Evolutionary conservation across 2,113 vertebrate genomes (phyloP).

Genomic region (Elaphurus davidianus): DNA sequence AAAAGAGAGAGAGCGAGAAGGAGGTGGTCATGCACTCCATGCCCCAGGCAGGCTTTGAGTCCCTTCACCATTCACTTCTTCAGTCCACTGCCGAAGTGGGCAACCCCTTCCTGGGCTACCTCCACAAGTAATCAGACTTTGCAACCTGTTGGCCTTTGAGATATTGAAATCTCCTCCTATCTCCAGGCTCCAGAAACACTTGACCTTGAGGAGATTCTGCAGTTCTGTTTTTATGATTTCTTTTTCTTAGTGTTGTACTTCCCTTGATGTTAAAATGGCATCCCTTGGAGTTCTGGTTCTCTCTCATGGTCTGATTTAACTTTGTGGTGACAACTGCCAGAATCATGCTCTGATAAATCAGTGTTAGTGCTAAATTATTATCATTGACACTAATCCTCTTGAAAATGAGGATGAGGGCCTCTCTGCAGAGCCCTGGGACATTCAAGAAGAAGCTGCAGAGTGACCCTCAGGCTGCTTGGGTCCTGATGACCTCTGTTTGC

Average conservation of each 20-base stretch:
- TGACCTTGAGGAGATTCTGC: neutral
- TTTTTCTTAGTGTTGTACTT: neutral
- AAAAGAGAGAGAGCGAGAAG: neutral
- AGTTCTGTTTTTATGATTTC: neutral
- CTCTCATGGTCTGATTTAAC: neutral
- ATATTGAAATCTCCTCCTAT: neutral
- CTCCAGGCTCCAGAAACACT: neutral
- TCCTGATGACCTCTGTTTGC: neutral
- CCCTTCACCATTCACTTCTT: neutral
- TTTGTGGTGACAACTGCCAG: neutral
- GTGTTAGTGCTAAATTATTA: neutral
- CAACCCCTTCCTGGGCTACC: neutral
- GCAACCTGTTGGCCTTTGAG: neutral
- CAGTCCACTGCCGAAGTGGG: neutral
- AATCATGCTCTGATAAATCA: neutral
- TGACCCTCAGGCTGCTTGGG: neutral
- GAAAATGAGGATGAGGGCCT: neutral
- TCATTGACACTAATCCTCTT: neutral
- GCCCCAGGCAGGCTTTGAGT: neutral
- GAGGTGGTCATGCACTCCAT: accelerated
- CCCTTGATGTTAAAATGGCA: neutral
- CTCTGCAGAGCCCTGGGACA: neutral
- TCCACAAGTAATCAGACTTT: neutral
- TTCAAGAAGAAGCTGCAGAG: neutral
- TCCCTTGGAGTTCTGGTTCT: neutral